Evolutionary conservation across 1,140 invertebrate genomes (phyloP).

Genomic region (Coenobita brevimanus): DNA sequence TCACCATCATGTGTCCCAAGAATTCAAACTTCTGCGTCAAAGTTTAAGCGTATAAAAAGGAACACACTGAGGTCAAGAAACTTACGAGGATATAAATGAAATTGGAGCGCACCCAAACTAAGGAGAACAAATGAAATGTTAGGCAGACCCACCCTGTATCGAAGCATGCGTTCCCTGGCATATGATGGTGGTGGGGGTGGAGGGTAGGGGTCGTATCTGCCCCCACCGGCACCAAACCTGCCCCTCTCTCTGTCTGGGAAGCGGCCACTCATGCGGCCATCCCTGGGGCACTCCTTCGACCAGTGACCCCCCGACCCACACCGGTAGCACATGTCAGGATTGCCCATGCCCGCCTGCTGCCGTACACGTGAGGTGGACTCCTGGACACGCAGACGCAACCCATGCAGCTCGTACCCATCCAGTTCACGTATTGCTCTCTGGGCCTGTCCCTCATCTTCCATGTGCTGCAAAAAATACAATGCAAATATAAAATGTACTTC

Average conservation of each 20-base stretch:
- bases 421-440: slow-evolving; percentile 64
- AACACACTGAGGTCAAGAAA: too few relatives aligned
- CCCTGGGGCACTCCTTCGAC: slow-evolving; percentile 68
- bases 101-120: too few relatives aligned
- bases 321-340: slow-evolving; percentile 69
- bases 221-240: slow-evolving; percentile 39
- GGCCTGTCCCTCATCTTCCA: slow-evolving; percentile 64
- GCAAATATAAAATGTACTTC: too few relatives aligned
- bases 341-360: slow-evolving; percentile 68
- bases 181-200: slow-evolving; percentile 63
- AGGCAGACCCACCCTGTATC: slow-evolving; percentile 63
- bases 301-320: slow-evolving; percentile 68
- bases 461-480: slow-evolving; percentile 57
- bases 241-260: slow-evolving; percentile 44
- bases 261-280: slow-evolving; percentile 39
- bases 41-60: too few relatives aligned
- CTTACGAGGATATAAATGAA: too few relatives aligned
- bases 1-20: too few relatives aligned
- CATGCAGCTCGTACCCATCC: slow-evolving; percentile 67
- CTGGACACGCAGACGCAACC: slow-evolving; percentile 65
- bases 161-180: slow-evolving; percentile 65
- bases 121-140: too few relatives aligned
- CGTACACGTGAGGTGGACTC: slow-evolving; percentile 67
- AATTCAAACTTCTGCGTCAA: too few relatives aligned
- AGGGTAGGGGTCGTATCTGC: slow-evolving; percentile 60